Conservation (phyloP, 2,797 vertebrate species). For the Macropus fuliginosus region DNA sequence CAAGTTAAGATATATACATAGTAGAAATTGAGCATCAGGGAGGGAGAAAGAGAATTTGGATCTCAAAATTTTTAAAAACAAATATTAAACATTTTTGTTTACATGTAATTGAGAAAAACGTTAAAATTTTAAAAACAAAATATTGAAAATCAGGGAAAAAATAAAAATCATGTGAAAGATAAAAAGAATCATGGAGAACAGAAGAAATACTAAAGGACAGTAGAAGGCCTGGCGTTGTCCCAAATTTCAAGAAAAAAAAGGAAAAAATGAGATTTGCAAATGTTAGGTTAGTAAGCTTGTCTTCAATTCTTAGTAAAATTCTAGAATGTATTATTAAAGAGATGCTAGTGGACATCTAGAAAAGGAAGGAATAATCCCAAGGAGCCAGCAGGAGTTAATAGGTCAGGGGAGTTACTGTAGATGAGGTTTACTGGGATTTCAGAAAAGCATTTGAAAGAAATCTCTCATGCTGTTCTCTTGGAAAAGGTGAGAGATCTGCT, state of each 20-base stretch:
- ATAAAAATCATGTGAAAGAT: neutral
- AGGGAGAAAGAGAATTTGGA: neutral
- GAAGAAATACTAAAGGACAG: neutral
- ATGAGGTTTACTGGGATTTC: neutral
- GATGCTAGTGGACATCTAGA: neutral
- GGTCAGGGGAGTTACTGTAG: neutral
- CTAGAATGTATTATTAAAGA: neutral
- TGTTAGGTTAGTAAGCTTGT: neutral
- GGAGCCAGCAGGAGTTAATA: neutral
- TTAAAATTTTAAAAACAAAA: neutral
- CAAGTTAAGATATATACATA: slow-evolving; percentile 76
- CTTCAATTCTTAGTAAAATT: neutral
- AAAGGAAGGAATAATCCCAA: neutral
- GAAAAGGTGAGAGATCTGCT: neutral
- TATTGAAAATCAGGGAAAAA: neutral
- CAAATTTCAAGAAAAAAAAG: neutral
- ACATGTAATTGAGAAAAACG: neutral
- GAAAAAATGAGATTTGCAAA: neutral
- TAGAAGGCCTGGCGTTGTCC: neutral
- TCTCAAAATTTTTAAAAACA: neutral
- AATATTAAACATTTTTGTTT: neutral
- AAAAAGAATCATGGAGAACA: neutral
- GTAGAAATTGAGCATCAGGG: slow-evolving; percentile 71
- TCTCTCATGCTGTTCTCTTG: neutral
- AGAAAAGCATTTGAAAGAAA: neutral